A percentile compares a stretch with the other conserved stretches of the same genome.
These are phyloP conservation scores for Clunio marinus DNA, from an alignment of 2,888 invertebrate genomes.

Conservation along the genomic window DNA sequence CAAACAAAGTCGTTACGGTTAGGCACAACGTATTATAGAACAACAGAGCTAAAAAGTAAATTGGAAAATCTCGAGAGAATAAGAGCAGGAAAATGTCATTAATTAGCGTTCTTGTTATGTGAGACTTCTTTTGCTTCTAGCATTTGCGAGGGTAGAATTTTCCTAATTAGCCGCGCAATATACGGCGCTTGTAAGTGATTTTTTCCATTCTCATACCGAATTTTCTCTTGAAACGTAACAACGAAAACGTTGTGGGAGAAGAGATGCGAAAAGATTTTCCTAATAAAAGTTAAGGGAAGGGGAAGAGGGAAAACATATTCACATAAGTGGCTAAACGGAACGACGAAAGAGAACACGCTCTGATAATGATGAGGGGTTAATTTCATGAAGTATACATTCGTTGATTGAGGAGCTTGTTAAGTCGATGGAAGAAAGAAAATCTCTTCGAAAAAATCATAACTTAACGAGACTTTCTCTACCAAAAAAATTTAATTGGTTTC, in stretches of 20 bases:
- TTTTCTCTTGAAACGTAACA: no score
- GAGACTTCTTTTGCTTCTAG: constrained; percentile 30
- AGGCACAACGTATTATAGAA: no score
- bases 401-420: constrained; percentile 25
- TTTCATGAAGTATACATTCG: constrained; percentile 21
- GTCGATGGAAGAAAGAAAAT: not conserved
- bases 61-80: not conserved
- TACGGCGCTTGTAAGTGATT: not conserved
- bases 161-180: not conserved
- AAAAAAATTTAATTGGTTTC: constrained; percentile 27
- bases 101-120: constrained; percentile 37
- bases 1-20: no score
- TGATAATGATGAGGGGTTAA: constrained; percentile 33
- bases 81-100: constrained; percentile 19
- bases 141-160: constrained; percentile 8
- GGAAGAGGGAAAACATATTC: not conserved
- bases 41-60: no score
- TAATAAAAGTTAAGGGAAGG: not conserved
- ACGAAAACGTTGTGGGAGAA: not conserved
- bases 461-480: constrained; percentile 28
- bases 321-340: not conserved
- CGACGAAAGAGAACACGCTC: not conserved
- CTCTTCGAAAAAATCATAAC: constrained; percentile 16
- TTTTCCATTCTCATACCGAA: not conserved
- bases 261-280: not conserved